Percentiles rank a stretch among this genome's conserved stretches.
These are phyloP conservation scores for Heterotis niloticus DNA, from an alignment of 2,113 vertebrate species.

Conservation along the genomic window DNA sequence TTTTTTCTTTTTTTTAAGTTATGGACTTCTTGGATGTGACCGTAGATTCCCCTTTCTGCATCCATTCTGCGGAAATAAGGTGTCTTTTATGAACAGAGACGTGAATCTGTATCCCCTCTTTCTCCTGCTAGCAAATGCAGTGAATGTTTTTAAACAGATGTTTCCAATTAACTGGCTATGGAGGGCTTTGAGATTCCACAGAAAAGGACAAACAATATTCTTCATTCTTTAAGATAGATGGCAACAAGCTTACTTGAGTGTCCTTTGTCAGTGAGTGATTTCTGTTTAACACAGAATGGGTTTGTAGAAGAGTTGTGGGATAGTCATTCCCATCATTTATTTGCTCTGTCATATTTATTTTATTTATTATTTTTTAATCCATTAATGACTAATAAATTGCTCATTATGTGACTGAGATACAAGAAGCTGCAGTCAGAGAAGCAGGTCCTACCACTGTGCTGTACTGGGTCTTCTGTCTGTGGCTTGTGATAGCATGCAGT, in stretches of 20 bases:
- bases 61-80: slow-evolving; percentile 1
- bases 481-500: too few species aligned
- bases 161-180: slow-evolving; percentile 18
- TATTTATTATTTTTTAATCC: not conserved
- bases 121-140: not conserved
- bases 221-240: not conserved
- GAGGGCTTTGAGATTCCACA: slow-evolving; percentile 5
- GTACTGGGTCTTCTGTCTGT: not conserved
- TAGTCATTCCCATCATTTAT: not conserved
- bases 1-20: slow-evolving; percentile 4
- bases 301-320: not conserved
- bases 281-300: not conserved
- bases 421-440: too few species aligned
- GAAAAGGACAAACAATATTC: not conserved
- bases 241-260: not conserved
- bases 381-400: not conserved
- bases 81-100: slow-evolving; percentile 14
- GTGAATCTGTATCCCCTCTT: slow-evolving; percentile 1
- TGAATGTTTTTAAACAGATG: slow-evolving; percentile 6
- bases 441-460: not conserved
- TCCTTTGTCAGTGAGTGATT: not conserved
- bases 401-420: not conserved
- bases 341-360: not conserved
- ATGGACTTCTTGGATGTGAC: not conserved
- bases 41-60: not conserved